Percentiles rank a stretch among this genome's conserved stretches.
These are phyloP conservation scores for Conger conger DNA, from an alignment of 2,113 vertebrate species.

Conservation along the genomic window DNA sequence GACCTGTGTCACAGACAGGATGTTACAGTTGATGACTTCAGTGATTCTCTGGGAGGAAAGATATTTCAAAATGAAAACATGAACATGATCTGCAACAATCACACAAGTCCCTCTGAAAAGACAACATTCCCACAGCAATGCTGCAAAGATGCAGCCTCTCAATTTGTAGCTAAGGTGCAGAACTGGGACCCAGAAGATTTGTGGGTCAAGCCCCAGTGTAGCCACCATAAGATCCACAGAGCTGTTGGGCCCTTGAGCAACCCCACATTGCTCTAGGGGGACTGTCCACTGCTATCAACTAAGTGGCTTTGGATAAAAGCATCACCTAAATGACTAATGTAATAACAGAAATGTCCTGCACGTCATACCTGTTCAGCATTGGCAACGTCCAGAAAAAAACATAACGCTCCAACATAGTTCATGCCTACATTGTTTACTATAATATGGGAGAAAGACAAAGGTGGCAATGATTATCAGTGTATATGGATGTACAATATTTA, in stretches of 20 bases:
- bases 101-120: background rate
- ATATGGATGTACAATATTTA: background rate
- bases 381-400: constrained; percentile 63
- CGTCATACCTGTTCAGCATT: constrained; percentile 58
- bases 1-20: constrained; percentile 70
- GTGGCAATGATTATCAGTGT: background rate
- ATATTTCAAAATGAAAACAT: background rate
- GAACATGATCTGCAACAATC: background rate
- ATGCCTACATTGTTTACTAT: constrained; percentile 76
- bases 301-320: too few relatives aligned
- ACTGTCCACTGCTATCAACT: too few relatives aligned
- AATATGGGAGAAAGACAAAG: constrained; percentile 18
- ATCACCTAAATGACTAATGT: too few relatives aligned
- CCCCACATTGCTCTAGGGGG: too few relatives aligned
- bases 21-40: constrained; percentile 70
- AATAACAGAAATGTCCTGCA: background rate
- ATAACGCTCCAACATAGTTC: constrained; percentile 50
- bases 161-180: background rate
- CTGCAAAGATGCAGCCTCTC: background rate
- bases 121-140: background rate
- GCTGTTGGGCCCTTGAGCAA: too few relatives aligned
- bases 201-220: too few relatives aligned
- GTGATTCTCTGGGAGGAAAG: constrained; percentile 60
- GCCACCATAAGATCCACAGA: too few relatives aligned
- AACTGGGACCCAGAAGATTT: too few relatives aligned